Conservation (phyloP, 2,888 invertebrate species). For the Drosophila conformis region DNA sequence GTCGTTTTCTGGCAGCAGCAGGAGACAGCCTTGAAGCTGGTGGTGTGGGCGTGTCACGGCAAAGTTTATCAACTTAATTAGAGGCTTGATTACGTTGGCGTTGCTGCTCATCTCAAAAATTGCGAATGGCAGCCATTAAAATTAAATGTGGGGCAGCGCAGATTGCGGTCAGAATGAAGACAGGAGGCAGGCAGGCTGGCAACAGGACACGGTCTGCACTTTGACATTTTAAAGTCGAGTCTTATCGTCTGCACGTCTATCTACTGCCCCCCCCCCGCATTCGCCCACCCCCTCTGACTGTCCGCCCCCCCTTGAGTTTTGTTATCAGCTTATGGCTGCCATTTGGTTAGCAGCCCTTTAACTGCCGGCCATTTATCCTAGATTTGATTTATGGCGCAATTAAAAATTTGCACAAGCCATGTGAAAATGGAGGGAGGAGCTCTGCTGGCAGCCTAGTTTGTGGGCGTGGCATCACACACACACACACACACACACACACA, state of each 20-base stretch:
- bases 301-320: background rate
- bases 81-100: slow-evolving; percentile 76
- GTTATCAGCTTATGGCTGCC: slow-evolving; percentile 80
- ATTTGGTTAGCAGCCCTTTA: slow-evolving; percentile 79
- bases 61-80: slow-evolving; percentile 80
- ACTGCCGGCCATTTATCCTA: slow-evolving; percentile 76
- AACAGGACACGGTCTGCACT: slow-evolving; percentile 45
- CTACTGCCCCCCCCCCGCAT: background rate
- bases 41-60: slow-evolving; percentile 42
- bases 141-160: slow-evolving; percentile 58
- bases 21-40: background rate
- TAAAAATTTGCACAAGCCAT: slow-evolving; percentile 64
- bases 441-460: background rate
- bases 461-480: slow-evolving; percentile 17
- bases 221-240: slow-evolving; percentile 72
- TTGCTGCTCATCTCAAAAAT: slow-evolving; percentile 51
- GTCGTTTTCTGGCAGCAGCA: slow-evolving; percentile 1
- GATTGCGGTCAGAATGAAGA: slow-evolving; percentile 32
- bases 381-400: slow-evolving; percentile 77
- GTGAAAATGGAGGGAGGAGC: background rate
- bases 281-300: background rate
- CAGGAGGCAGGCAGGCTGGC: background rate
- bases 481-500: background rate
- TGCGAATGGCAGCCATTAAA: slow-evolving; percentile 58
- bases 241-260: slow-evolving; percentile 59